These are phyloP conservation scores for Coracopsis vasa DNA, from an alignment of 2,113 vertebrate species.

Conservation along the genomic window DNA sequence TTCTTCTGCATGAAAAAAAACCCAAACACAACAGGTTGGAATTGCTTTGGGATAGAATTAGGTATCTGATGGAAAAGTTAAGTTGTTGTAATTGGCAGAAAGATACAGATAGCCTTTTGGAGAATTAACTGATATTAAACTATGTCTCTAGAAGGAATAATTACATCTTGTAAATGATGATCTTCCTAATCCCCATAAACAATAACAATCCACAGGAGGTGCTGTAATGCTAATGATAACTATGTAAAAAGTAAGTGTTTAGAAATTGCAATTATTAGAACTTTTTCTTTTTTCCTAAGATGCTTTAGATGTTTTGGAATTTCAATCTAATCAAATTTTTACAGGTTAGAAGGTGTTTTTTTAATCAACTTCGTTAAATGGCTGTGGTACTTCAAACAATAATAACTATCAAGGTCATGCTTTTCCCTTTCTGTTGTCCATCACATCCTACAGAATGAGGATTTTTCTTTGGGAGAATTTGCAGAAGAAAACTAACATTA, in stretches of 20 bases:
- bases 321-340: background rate
- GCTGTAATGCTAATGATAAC: background rate
- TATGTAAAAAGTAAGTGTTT: background rate
- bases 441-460: background rate
- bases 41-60: background rate
- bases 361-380: background rate
- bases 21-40: background rate
- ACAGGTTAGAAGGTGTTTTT: background rate
- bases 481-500: background rate
- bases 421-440: background rate
- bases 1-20: background rate
- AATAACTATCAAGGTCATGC: background rate
- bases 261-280: background rate
- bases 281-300: background rate
- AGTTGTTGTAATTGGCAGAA: background rate
- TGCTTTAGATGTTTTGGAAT: background rate
- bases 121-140: background rate
- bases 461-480: background rate
- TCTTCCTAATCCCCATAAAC: background rate
- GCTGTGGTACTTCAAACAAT: background rate
- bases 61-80: background rate
- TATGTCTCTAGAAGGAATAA: background rate
- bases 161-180: background rate
- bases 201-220: background rate
- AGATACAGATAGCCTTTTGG: background rate